Conservation (phyloP, 2,113 vertebrate genomes). For the Cottus gobio region DNA sequence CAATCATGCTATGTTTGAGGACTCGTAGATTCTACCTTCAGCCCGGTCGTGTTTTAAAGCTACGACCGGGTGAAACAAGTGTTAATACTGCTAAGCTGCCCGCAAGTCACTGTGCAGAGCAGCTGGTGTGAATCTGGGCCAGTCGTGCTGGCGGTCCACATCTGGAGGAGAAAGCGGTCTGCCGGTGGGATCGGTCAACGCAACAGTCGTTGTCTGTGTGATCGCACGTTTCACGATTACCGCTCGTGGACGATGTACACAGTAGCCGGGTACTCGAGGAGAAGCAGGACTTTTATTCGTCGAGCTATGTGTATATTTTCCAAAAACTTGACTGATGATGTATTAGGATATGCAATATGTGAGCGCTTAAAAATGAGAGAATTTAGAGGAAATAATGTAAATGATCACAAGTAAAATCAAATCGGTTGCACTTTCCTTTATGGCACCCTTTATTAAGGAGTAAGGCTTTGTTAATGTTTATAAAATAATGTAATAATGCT, state of each 20-base stretch:
- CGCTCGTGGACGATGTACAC: background rate
- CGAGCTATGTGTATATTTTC: background rate
- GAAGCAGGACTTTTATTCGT: background rate
- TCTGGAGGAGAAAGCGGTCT: slow-evolving; percentile 5
- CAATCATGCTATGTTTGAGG: slow-evolving; percentile 17
- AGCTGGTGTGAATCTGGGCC: slow-evolving; percentile 67
- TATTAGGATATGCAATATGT: background rate
- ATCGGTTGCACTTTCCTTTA: background rate
- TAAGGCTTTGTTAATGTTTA: no score
- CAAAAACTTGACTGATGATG: background rate
- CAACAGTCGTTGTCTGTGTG: background rate
- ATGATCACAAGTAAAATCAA: background rate
- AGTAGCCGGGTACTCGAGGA: no score
- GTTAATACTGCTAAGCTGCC: slow-evolving; percentile 65
- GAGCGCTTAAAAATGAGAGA: no score
- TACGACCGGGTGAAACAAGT: slow-evolving; percentile 25
- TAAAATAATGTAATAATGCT: no score
- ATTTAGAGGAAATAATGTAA: background rate
- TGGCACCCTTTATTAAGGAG: no score
- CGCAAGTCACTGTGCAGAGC: slow-evolving; percentile 43
- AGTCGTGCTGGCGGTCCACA: slow-evolving; percentile 38
- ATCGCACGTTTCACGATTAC: background rate
- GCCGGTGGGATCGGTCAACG: background rate
- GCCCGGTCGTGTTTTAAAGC: slow-evolving; percentile 42
- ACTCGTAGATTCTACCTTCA: slow-evolving; percentile 40